Base-by-base conservation (phyloP, 2,888 invertebrate genomes). In the Linnaemya vulpina region DNA sequence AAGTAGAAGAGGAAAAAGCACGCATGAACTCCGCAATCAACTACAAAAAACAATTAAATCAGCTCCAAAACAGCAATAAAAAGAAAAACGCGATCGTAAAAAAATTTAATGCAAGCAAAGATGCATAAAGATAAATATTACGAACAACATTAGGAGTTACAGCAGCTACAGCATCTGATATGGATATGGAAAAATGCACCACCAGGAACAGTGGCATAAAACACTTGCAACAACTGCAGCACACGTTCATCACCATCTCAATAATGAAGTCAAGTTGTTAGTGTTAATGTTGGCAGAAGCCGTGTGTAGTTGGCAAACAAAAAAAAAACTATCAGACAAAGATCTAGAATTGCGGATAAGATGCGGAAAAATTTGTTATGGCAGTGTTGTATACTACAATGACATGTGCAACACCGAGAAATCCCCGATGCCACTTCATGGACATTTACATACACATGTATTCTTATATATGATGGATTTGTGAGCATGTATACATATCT, bases 11-110 rank as follows among this genome's bases (percentile, higher is more conserved):
- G 20, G 11, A 60, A 62, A 63, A 30, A 30, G 38, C 67, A 68
- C 63, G 10, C 85, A 79, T 79, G 75, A 79, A 85, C 75, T 65
- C 62, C 60, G 53, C 70, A 73, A 84, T 82, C 79, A 86, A 75
- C 75, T 82, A 51, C 78, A 68, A 76, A 82, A n/a, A 85, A 80
- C 85, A 73, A 86, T 84, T 86, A 84, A 82, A 80, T 71, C 76
- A 79, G 76, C 81, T 80, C 80, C 86, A 76, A 81, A n/a, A 81
- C 17, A 75, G 76, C 49, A 76, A 82, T 77, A 84, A 86, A 83
- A 73, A 77, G 53, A 53, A 67, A 78, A 62, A 51, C 49, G 53
- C 22, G 30, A 75, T 63, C 80, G 73, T 75, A 63, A 77, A 81
- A n/a, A 77, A 38, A 77, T 20, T 74, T 83, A 74, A 74, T 22